phyloP scores from a whole-genome alignment of 2,113 vertebrate species.

The Psittacula cyanocephala region DNA sequence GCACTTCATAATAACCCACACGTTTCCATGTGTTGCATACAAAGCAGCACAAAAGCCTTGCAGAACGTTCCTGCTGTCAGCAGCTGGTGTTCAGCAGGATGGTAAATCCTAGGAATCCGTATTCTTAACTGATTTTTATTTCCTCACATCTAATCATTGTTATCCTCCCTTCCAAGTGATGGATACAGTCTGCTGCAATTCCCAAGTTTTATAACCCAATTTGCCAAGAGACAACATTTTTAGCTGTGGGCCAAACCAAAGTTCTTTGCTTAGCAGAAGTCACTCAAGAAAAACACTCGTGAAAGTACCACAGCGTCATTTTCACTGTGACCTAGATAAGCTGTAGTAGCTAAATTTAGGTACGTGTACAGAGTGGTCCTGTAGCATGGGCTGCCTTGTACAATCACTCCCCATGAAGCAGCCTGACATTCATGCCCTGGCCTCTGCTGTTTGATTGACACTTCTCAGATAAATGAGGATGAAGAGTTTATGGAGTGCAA shows the following conservation, averaged over 20 bases:
- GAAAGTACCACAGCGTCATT: not conserved
- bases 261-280: not conserved
- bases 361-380: accelerated
- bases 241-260: not conserved
- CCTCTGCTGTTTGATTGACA: not conserved
- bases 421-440: not conserved
- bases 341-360: not conserved
- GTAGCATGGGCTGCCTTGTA: not conserved
- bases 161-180: not conserved
- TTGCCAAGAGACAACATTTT: not conserved
- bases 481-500: not conserved
- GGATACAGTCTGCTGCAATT: not conserved
- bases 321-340: not conserved
- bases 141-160: not conserved
- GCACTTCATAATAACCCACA: accelerated
- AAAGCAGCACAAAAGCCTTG: not conserved
- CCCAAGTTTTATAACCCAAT: not conserved
- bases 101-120: not conserved
- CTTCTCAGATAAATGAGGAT: not conserved
- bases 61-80: not conserved
- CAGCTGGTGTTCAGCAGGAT: not conserved
- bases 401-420: not conserved
- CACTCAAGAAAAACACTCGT: not conserved
- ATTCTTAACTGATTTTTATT: not conserved
- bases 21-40: accelerated